Conservation (phyloP, 1,140 invertebrate genomes). For the Zaprionus vittiger region DNA sequence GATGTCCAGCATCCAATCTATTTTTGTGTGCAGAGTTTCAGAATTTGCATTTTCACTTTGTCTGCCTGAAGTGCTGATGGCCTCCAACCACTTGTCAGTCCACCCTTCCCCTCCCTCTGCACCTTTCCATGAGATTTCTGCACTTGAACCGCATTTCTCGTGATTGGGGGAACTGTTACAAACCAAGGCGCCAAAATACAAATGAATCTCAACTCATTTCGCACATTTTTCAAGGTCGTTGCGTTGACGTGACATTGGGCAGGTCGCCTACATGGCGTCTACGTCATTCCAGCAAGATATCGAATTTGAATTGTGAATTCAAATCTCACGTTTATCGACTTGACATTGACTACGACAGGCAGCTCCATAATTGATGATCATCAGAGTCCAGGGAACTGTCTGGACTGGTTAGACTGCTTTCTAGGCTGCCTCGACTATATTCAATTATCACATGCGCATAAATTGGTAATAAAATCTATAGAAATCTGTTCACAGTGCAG, state of each 20-base stretch:
- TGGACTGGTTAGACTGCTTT: background rate
- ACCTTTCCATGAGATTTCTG: background rate
- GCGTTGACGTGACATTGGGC: slow-evolving; percentile 51
- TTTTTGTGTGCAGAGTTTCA: slow-evolving; percentile 56
- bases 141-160: slow-evolving; percentile 63
- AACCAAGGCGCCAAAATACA: slow-evolving; percentile 47
- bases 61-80: slow-evolving; percentile 14
- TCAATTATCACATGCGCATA: slow-evolving; percentile 72
- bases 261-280: slow-evolving; percentile 21
- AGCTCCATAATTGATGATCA: slow-evolving; percentile 30
- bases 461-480: slow-evolving; percentile 65
- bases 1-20: slow-evolving; percentile 60
- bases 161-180: slow-evolving; percentile 47
- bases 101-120: background rate
- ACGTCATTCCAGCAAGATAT: background rate
- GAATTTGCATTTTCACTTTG: slow-evolving; percentile 47
- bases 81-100: background rate
- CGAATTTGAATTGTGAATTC: background rate
- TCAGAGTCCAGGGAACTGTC: background rate
- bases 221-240: slow-evolving; percentile 61
- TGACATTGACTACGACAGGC: slow-evolving; percentile 28
- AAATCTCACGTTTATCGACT: slow-evolving; percentile 16
- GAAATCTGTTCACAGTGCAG: slow-evolving; percentile 23
- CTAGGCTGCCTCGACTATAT: slow-evolving; percentile 15
- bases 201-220: slow-evolving; percentile 56